These are phyloP conservation scores for Drosophila gunungcola DNA, from an alignment of 1,140 invertebrate genomes.

Conservation along the genomic window DNA sequence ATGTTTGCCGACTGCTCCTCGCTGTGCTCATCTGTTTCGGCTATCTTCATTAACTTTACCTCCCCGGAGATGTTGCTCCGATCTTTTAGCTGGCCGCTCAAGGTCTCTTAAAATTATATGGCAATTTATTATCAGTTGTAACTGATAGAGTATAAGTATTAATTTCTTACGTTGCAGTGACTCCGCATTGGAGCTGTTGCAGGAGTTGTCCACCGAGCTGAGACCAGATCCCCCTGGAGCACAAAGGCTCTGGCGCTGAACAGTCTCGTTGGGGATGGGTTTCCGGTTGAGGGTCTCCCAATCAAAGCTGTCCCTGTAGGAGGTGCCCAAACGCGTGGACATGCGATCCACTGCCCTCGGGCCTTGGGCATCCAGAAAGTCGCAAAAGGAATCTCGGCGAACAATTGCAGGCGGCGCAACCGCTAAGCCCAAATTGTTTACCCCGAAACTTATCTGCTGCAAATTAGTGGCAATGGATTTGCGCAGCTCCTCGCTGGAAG, in stretches of 20 bases:
- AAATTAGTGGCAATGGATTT: conserved; percentile 60
- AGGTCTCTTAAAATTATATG: conserved; percentile 39
- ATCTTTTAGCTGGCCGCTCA: conserved; percentile 64
- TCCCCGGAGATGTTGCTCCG: conserved; percentile 68
- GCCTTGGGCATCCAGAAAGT: conserved; percentile 71
- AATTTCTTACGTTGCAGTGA: conserved; percentile 56
- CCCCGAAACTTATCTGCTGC: conserved; percentile 21
- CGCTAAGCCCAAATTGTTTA: conserved; percentile 28
- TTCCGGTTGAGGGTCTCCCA: conserved; percentile 67
- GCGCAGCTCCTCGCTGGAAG: conserved; percentile 57
- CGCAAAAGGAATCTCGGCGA: conserved; percentile 76
- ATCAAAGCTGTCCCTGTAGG: conserved; percentile 75
- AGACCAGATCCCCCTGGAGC: conserved; percentile 14
- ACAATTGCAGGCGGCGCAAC: background rate
- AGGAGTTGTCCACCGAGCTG: conserved; percentile 30
- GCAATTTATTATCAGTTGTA: background rate
- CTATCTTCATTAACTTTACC: conserved; percentile 64
- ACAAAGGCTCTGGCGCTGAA: conserved; percentile 35
- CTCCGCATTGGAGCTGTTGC: conserved; percentile 34
- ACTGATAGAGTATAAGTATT: too few relatives aligned
- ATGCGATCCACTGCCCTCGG: conserved; percentile 57
- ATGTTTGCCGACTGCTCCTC: conserved; percentile 37
- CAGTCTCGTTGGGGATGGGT: conserved; percentile 29
- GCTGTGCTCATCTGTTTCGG: conserved; percentile 64
- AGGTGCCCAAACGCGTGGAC: conserved; percentile 57